Conservation (phyloP, 1,140 invertebrate species). For the Holotrichia oblita region DNA sequence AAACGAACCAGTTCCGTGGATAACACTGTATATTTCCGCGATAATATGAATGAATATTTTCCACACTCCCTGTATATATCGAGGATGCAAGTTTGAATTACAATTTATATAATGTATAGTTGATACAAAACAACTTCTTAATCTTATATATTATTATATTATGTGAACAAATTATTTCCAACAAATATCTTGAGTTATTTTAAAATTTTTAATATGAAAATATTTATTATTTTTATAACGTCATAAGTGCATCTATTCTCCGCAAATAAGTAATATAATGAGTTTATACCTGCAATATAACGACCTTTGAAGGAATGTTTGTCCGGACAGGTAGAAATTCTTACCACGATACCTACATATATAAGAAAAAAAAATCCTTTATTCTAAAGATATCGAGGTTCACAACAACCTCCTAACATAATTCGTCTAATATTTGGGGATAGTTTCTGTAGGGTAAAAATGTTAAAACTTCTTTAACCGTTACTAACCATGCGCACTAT, state of each 20-base stretch:
- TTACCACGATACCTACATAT: background rate
- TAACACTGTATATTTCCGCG: too few species aligned
- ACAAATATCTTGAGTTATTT: too few species aligned
- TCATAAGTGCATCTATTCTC: background rate
- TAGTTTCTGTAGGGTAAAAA: conserved; percentile 21
- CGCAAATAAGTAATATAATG: conserved; percentile 12
- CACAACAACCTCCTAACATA: conserved; percentile 18
- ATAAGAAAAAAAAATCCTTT: background rate
- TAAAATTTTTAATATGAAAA: background rate
- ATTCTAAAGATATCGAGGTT: background rate
- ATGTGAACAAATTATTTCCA: too few species aligned
- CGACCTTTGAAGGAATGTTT: conserved; percentile 18
- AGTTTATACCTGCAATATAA: conserved; percentile 20
- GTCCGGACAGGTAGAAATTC: conserved; percentile 28
- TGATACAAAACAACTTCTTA: too few species aligned
- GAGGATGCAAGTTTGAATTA: too few species aligned
- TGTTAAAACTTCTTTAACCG: conserved; percentile 13
- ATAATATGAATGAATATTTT: too few species aligned
- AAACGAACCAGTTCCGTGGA: too few species aligned
- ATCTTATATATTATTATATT: too few species aligned
- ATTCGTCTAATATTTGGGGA: conserved; percentile 19
- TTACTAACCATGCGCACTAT: conserved; percentile 32
- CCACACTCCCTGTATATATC: too few species aligned
- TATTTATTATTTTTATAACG: background rate
- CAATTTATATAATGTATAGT: too few species aligned